Percentiles rank a stretch among this genome's conserved stretches.
phyloP scores from a whole-genome alignment of 1,140 invertebrate species.

The Idris sp. region DNA sequence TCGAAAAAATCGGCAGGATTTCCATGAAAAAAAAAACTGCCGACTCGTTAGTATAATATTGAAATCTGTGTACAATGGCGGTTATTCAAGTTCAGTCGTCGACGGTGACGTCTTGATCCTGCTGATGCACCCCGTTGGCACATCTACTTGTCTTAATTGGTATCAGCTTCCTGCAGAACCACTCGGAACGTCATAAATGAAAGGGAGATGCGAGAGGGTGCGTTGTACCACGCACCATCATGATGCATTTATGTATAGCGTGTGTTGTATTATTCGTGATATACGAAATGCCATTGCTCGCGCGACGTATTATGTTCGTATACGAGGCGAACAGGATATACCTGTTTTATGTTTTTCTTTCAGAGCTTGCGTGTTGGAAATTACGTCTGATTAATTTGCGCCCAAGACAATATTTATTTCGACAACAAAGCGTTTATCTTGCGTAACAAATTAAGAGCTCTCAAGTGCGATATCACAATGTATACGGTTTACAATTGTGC shows the following conservation, averaged over 20 bases:
- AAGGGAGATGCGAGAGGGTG: conserved; percentile 60
- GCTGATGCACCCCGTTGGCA: conserved; percentile 60
- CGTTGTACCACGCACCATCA: conserved; percentile 25
- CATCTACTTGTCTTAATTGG: conserved; percentile 70
- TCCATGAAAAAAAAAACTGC: too few species aligned
- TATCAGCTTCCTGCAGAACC: conserved; percentile 65
- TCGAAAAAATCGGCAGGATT: too few species aligned
- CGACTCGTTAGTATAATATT: conserved; percentile 20
- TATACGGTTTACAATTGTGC: too few species aligned
- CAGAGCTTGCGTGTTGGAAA: conserved; percentile 12
- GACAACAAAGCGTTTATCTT: conserved; percentile 2
- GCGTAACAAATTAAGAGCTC: conserved; percentile 2
- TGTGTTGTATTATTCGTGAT: conserved; percentile 46
- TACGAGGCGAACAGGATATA: conserved; percentile 14
- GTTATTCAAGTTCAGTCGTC: conserved; percentile 50
- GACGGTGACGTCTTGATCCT: conserved; percentile 55
- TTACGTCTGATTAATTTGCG: conserved; percentile 34
- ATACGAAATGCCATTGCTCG: conserved; percentile 41
- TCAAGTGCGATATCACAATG: background rate
- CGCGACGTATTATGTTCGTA: conserved; percentile 12
- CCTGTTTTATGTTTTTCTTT: conserved; percentile 27
- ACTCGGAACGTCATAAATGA: conserved; percentile 69
- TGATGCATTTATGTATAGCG: conserved; percentile 48
- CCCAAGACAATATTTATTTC: conserved; percentile 25
- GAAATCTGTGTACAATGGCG: conserved; percentile 34